These are phyloP conservation scores for Gila robusta DNA, from an alignment of 2,797 vertebrate genomes.

Conservation along the genomic window DNA sequence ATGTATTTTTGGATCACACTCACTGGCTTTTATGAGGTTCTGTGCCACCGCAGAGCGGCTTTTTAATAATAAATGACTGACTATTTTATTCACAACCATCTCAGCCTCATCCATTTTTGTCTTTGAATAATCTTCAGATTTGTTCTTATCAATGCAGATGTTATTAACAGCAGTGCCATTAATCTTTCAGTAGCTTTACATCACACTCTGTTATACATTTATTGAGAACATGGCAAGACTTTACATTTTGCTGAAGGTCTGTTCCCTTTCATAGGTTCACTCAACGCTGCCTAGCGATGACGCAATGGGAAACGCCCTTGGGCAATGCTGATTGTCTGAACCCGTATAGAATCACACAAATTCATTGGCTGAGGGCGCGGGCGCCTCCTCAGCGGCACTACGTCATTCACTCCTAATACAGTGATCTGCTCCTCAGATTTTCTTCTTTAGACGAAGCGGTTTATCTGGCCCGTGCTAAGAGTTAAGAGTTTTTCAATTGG, in stretches of 20 bases:
- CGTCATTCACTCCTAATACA: no score
- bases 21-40: constrained; percentile 45
- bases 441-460: no score
- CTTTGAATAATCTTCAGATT: constrained; percentile 34
- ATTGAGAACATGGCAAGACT: not conserved
- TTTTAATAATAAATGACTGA: constrained; percentile 44
- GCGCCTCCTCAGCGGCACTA: no score
- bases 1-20: constrained; percentile 41
- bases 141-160: constrained; percentile 24
- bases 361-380: no score
- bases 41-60: constrained; percentile 15
- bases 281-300: no score
- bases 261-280: no score
- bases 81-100: constrained; percentile 28
- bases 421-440: no score
- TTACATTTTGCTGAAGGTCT: not conserved
- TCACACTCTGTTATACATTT: not conserved
- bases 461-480: no score
- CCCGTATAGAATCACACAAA: no score
- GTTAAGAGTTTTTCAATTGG: no score
- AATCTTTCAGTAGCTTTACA: constrained; percentile 24
- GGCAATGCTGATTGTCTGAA: no score
- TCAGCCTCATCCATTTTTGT: constrained; percentile 7
- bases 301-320: no score
- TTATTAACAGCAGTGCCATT: constrained; percentile 16